Base-by-base conservation (phyloP, 2,888 invertebrate genomes). In the Lapara coniferarum region DNA sequence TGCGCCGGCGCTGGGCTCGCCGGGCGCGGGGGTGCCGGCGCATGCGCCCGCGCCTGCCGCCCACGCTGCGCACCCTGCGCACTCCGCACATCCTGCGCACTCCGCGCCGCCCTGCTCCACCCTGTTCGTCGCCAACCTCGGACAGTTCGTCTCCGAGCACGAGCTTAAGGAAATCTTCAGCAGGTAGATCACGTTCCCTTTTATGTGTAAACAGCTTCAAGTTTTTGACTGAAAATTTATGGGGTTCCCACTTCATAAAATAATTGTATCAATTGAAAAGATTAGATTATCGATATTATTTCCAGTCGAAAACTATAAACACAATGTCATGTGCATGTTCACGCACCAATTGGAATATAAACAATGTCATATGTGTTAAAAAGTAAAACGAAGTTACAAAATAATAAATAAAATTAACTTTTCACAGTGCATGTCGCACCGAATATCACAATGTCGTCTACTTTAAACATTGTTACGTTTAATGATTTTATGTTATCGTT, bases 131-230 rank as follows among this genome's bases (percentile, higher is more conserved):
- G 99, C 99, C 86, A 99, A 99, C 94, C 96, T 99, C 87, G 99
- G 99, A 80, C 98, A 98, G 93, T 98, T 98, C 92, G 98, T 99
- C 85, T 98, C 98, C 79, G 99, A 99, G 94, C 99, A 99, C 89
- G 99, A 99, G 93, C 96, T 99, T 81, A 99, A 99, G 95, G 98
- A 99, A 94, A 97, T 99, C 88, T 99, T 99, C 95, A 97, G 97
- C 96, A 98, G 98, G 98, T 99, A 93, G 13, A 44, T 51, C 19
- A 58, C 66, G 51, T 51, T 53, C 37, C 49, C 37, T 44, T 71
- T 16, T 70, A 76, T 76, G 75, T 78, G 76, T 74, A 74, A 73
- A 74, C 71, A 71, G 78, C 79, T 81, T 81, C 66, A 70, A 69
- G 68, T 75, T 83, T 81, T 80, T 79, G 78, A 80, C 77, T 81